A percentile compares a stretch with the other conserved stretches of the same genome.
phyloP scores from a whole-genome alignment of 2,113 vertebrate genomes.

The Chamaea fasciata region DNA sequence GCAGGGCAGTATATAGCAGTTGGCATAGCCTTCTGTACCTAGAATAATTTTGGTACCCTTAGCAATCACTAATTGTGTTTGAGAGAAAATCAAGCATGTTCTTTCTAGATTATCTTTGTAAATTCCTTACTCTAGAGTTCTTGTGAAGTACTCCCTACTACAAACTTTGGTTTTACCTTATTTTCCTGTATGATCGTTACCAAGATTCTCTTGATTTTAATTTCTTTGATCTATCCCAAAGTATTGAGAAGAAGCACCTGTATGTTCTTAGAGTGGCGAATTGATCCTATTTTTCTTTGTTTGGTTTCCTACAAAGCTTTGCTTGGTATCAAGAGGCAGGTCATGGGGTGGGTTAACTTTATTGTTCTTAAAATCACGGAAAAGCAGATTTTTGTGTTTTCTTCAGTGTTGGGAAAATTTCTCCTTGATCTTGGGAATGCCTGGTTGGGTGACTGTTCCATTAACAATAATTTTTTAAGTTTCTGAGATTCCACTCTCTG shows the following conservation, averaged over 20 bases:
- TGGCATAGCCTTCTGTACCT: neutral
- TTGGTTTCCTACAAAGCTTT: neutral
- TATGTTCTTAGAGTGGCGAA: neutral
- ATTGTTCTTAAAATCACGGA: neutral
- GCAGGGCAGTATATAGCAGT: neutral
- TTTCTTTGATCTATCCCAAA: neutral
- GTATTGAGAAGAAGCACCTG: neutral
- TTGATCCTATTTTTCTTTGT: neutral
- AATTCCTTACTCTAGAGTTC: neutral
- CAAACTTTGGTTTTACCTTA: neutral
- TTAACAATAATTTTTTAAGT: neutral
- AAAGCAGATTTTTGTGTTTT: neutral
- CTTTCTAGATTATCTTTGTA: neutral
- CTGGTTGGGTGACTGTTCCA: neutral
- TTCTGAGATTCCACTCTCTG: neutral
- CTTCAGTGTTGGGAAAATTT: neutral
- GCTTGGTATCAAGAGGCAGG: neutral
- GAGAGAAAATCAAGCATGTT: neutral
- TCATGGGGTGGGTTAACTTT: neutral
- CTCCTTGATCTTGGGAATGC: neutral
- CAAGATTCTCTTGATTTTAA: neutral
- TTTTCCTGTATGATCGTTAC: neutral
- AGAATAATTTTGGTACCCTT: neutral
- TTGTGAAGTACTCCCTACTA: neutral
- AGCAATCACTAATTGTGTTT: neutral